phyloP scores from a whole-genome alignment of 2,888 invertebrate genomes.

The Chorisops tibialis region DNA sequence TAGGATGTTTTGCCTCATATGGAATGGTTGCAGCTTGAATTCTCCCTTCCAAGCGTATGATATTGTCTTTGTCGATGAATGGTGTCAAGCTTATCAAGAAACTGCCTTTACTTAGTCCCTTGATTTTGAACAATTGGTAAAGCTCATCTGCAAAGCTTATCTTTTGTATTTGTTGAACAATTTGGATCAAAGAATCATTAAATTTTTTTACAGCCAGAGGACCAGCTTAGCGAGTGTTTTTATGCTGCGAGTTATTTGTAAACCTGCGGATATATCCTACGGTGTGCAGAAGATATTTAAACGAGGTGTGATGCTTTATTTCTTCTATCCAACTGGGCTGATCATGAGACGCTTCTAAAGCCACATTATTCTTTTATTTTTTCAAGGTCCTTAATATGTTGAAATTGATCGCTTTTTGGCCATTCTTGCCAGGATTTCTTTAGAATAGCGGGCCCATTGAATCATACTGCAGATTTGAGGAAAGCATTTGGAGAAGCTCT shows the following conservation, averaged over 20 bases:
- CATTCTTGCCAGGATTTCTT: background rate
- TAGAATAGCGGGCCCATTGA: slow-evolving; percentile 22
- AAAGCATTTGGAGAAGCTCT: slow-evolving; percentile 23
- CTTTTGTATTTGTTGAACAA: too few relatives aligned
- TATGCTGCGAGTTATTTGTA: background rate
- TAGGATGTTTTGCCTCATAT: too few relatives aligned
- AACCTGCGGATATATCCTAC: background rate
- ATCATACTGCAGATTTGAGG: slow-evolving; percentile 6
- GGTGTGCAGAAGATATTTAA: background rate
- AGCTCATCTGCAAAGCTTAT: background rate
- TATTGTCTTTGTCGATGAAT: slow-evolving; percentile 10
- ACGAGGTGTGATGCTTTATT: background rate
- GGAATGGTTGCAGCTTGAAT: too few relatives aligned
- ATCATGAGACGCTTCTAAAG: background rate
- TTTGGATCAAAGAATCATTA: background rate
- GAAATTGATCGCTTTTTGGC: too few relatives aligned
- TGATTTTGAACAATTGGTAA: background rate
- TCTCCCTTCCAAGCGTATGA: slow-evolving; percentile 25
- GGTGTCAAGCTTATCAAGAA: background rate
- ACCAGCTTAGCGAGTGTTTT: background rate
- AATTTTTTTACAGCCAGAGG: background rate
- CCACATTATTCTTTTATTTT: background rate
- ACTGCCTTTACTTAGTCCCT: background rate
- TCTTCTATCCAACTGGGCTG: too few relatives aligned
- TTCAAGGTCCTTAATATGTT: background rate